Evolutionary conservation across 2,113 vertebrate species (phyloP), one percentile per base, ranked within the genome.

Genomic region (Rhynchomys soricoides): DNA sequence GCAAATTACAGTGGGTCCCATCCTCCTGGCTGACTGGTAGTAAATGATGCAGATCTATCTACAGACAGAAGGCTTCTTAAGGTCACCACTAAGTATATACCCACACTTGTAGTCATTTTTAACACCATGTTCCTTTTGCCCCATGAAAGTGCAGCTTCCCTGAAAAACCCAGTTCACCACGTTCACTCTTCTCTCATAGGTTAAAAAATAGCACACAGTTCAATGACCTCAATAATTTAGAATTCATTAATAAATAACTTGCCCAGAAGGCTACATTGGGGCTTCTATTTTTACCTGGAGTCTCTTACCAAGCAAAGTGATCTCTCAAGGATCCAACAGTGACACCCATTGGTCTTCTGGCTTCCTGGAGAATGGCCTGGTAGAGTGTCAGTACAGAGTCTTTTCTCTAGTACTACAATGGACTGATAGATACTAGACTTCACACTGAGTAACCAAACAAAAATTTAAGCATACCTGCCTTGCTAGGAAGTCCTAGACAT

Each of bases 161-260:
- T 70, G 48, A 78, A 97, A 86, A 90, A 52, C 55, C 64, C 81
- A 94, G 73, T 77, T 97, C 93, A 97, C 40, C 97, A 94, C 91
- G 78, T 95, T 78, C 77, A 96, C 96, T 71, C 0, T 29, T 96
- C 68, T 97, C 78, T 96, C 86, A 97, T 77, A 97, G 95, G 96
- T 97, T 97, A 93, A 98, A 98, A 97, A 97, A 89, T 95, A 97
- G 96, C 40, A 85, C 19, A 89, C 78, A 98, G 95, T 93, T 98
- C 93, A 96, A 88, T 96, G 11, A 94, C 97, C 78, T 98, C 97
- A 98, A 98, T 97, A 98, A 97, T 98, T 97, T 92, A 97, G 73
- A 94, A 95, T 77, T 57, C 16, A 98, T 98, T 22, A 98, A 98
- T 97, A 98, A 98, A 97, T 98, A 29, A 98, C 98, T 98, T 97